phyloP scores from a whole-genome alignment of 2,888 invertebrate genomes.

The Drepanosiphum platanoidis region DNA sequence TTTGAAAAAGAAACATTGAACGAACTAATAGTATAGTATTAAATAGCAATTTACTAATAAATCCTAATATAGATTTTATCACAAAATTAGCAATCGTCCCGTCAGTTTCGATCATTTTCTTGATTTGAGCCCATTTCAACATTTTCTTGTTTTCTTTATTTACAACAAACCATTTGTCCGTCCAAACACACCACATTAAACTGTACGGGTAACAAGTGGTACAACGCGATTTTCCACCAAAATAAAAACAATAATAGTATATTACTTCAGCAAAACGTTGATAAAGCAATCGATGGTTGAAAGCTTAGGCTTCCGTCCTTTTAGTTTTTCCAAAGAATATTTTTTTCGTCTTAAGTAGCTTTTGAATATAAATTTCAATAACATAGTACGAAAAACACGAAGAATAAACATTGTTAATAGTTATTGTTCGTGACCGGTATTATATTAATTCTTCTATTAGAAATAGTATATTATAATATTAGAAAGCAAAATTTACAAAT shows the following conservation, averaged over 20 bases:
- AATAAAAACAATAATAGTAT: not conserved
- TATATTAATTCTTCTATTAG: too few species aligned
- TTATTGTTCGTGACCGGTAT: too few species aligned
- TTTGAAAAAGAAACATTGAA: not conserved
- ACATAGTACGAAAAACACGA: conserved; percentile 18
- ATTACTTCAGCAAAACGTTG: conserved; percentile 31
- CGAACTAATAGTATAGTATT: not conserved
- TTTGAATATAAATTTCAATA: conserved; percentile 46
- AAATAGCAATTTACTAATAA: conserved; percentile 72
- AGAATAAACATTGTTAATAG: not conserved
- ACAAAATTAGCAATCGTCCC: conserved; percentile 73
- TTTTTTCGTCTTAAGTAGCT: conserved; percentile 47
- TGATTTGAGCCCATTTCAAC: conserved; percentile 50
- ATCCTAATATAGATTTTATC: conserved; percentile 74
- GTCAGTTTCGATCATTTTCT: conserved; percentile 65
- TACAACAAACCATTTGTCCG: conserved; percentile 23
- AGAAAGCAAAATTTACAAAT: not conserved
- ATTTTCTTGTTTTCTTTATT: conserved; percentile 31
- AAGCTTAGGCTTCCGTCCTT: conserved; percentile 28
- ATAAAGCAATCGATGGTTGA: conserved; percentile 24
- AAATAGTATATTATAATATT: not conserved
- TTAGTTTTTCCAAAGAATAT: conserved; percentile 39
- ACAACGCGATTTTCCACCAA: not conserved
- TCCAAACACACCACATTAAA: conserved; percentile 43
- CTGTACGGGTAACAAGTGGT: conserved; percentile 5